Evolutionary conservation across 2,888 invertebrate species (phyloP).

Genomic region (Mesorhabditis belari): DNA sequence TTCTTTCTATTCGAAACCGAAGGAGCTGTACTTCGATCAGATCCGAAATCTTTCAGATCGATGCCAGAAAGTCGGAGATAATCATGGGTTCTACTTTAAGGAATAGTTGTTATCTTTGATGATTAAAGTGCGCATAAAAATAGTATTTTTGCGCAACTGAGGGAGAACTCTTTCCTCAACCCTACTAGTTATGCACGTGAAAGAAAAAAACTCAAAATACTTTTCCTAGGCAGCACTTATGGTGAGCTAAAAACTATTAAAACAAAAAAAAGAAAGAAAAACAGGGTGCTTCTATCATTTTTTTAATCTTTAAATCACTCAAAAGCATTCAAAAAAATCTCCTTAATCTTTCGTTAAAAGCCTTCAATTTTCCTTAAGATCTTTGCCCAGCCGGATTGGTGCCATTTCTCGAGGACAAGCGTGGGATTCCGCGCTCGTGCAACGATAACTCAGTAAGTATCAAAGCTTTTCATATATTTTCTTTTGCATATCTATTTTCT

Average conservation of each 20-base stretch:
- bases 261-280: background rate
- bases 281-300: background rate
- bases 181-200: no score
- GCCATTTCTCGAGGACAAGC: constrained; percentile 12
- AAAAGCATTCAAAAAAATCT: background rate
- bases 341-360: constrained; percentile 10
- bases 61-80: background rate
- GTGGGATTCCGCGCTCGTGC: constrained; percentile 13
- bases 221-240: no score
- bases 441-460: constrained; percentile 3
- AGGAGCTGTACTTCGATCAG: background rate
- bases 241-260: background rate
- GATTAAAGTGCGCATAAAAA: no score
- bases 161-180: no score
- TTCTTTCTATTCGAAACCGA: background rate
- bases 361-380: constrained; percentile 12
- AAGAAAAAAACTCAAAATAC: no score
- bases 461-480: background rate
- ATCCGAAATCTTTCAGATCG: no score
- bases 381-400: constrained; percentile 27
- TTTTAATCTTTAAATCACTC: background rate
- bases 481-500: no score
- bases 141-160: no score
- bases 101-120: no score
- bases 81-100: no score